Evolutionary conservation across 2,888 invertebrate species (phyloP).

Genomic region (Cephus pygmeus): DNA sequence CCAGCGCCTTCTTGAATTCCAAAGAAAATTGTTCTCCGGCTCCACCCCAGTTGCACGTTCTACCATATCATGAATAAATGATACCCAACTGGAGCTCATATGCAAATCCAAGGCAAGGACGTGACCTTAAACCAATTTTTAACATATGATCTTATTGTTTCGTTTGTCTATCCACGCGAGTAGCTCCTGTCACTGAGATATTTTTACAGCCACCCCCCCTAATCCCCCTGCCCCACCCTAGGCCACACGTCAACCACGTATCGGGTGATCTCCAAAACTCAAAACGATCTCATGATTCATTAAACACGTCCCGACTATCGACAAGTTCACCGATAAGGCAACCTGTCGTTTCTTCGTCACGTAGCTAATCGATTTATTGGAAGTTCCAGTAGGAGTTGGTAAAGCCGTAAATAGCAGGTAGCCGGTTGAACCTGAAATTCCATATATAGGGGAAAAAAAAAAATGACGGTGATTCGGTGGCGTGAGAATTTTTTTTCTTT

Average conservation of each 20-base stretch:
- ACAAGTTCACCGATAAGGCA: conserved; percentile 2
- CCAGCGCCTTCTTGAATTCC: not conserved
- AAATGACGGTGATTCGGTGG: not conserved
- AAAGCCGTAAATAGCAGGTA: not conserved
- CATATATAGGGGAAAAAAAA: not conserved
- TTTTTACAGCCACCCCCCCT: not conserved
- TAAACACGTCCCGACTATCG: not conserved
- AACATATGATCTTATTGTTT: conserved; percentile 12
- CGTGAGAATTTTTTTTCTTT: not conserved
- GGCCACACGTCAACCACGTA: not conserved
- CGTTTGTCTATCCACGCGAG: not conserved
- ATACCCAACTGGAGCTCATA: not conserved
- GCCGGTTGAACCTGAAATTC: not conserved
- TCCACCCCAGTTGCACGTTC: not conserved
- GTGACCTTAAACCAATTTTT: conserved; percentile 19
- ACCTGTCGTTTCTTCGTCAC: not conserved
- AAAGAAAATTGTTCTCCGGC: not conserved
- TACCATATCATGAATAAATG: not conserved
- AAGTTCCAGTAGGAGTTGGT: not conserved
- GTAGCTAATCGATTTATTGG: not conserved
- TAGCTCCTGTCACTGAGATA: conserved; percentile 1
- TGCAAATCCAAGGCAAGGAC: conserved; percentile 20
- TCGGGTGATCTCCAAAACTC: not conserved
- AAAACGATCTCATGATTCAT: not conserved
- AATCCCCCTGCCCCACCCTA: not conserved